Evolutionary conservation across 2,113 vertebrate species (phyloP), one percentile per base, ranked within the genome.

Genomic region (Himantopus leucocephalus): DNA sequence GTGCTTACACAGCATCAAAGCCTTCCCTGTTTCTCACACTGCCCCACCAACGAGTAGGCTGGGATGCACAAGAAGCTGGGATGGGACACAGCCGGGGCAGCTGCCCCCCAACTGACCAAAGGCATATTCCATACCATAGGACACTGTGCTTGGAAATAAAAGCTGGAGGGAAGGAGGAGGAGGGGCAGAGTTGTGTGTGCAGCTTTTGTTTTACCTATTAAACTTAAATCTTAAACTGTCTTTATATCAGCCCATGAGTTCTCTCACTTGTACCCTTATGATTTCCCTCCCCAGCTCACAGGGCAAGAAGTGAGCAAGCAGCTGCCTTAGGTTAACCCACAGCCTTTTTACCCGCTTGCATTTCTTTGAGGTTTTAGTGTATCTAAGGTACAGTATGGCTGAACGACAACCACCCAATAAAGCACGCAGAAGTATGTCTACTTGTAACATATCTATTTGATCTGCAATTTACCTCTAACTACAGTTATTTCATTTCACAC

Each of bases 11-110:
- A 50, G 47, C 23, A 48, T 23, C 52, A n/a, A 62, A 39, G 35
- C 14, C 32, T 74, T 55, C 13, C 27, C 47, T 1, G 0, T 30
- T 58, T 58, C 55, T 14, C 48, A 84, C 11, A 19, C 9, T 2
- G 2, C 8, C 12, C 6, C 50, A 20, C 14, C 70, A n/a, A 7
- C 1, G 1, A 50, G 26, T 1, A 21, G 37, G 35, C 55, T 85
- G 23, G 27, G 18, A 13, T 12, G 9, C 29, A 55, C 48, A 64
- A 45, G 47, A 10, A 67, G 19, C 5, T 27, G 30, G n/a, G 32
- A 70, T 4, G 7, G 59, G 17, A 37, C 45, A 37, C 32, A 43
- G 48, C 12, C 0, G 0, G 12, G 26, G 3, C 30, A 58, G 50
- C n/a, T 34, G 21, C 21, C 15, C 8, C 45, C 21, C 1, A 2